Evolutionary conservation across 2,888 invertebrate species (phyloP).

Genomic region (Embidobia sp.): DNA sequence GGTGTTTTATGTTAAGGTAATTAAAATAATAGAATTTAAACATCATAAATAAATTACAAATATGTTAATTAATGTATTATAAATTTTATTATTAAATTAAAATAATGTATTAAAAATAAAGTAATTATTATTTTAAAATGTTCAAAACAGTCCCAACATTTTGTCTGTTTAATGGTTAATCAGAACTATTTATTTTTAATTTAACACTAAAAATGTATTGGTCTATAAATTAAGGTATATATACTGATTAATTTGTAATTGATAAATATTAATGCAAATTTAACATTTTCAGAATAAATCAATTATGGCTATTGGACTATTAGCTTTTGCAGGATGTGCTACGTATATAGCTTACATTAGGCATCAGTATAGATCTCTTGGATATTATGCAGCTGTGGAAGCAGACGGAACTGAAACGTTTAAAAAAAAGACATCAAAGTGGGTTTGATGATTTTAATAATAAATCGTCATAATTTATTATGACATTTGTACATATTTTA

Average conservation of each 20-base stretch:
- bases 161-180: too few relatives aligned
- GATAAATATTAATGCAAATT: constrained; percentile 2
- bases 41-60: too few relatives aligned
- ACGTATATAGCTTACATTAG: constrained; percentile 94
- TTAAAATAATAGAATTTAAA: too few relatives aligned
- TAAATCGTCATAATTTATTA: constrained; percentile 1
- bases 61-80: too few relatives aligned
- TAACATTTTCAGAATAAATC: constrained; percentile 88
- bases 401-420: constrained; percentile 90
- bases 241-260: not conserved
- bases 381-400: constrained; percentile 90
- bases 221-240: too few relatives aligned
- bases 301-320: constrained; percentile 91
- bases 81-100: too few relatives aligned
- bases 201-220: too few relatives aligned
- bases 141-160: too few relatives aligned
- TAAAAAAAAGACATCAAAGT: constrained; percentile 89
- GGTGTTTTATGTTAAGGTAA: too few relatives aligned
- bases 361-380: constrained; percentile 88
- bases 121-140: too few relatives aligned
- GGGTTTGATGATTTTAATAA: constrained; percentile 79
- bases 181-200: too few relatives aligned
- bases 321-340: constrained; percentile 87
- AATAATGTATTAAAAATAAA: too few relatives aligned
- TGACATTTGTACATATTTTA: constrained; percentile 25